Conservation (phyloP, 2,113 vertebrate genomes). For the Gymnorhina tibicen region DNA sequence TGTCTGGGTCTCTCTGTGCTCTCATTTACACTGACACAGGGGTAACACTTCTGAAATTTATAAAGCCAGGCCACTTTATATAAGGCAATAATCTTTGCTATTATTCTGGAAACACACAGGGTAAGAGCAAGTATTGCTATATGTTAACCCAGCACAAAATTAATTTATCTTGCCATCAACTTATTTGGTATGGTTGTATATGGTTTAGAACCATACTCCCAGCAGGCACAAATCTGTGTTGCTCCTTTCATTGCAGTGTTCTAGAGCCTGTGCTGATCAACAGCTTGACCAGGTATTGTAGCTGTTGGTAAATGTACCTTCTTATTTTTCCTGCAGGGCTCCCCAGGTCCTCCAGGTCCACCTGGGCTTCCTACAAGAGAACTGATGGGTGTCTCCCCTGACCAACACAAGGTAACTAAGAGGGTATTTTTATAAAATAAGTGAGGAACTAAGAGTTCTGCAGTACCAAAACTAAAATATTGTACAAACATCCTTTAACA, state of each 20-base stretch:
- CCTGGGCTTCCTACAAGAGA: constrained; percentile 59
- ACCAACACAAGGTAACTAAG: constrained; percentile 70
- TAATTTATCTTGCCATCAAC: background rate
- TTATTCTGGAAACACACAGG: background rate
- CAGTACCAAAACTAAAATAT: background rate
- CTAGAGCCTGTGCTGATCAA: background rate
- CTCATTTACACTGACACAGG: background rate
- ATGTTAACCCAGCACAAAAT: background rate
- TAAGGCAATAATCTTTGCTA: background rate
- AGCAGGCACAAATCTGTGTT: background rate
- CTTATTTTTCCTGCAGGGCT: constrained; percentile 55
- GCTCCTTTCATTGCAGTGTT: background rate
- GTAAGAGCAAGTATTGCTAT: background rate
- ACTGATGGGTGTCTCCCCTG: background rate
- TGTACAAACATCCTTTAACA: background rate
- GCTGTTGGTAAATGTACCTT: background rate
- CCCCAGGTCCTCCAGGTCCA: constrained; percentile 68
- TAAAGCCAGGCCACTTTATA: background rate
- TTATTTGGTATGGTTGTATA: background rate
- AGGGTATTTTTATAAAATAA: background rate
- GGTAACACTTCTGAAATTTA: background rate
- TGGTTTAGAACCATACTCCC: background rate
- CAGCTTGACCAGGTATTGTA: background rate
- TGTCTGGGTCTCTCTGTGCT: background rate
- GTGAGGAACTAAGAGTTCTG: background rate